Evolutionary conservation across 2,888 invertebrate genomes (phyloP), one percentile per base, ranked within the genome.

Genomic region (Ferrisia virgata): DNA sequence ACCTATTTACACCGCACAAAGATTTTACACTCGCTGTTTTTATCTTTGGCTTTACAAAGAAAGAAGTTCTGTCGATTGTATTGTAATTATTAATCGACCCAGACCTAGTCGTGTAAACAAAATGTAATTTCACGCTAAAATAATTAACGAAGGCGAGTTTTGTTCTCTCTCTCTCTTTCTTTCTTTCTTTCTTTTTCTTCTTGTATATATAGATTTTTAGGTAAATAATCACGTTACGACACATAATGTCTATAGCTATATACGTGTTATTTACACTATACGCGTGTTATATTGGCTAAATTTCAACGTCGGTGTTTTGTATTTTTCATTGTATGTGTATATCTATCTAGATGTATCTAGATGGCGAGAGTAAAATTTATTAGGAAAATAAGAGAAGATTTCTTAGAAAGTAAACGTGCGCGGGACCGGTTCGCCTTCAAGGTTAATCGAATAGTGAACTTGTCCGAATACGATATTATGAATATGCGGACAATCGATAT

Each of bases 391-490:
- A 47, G 53, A 53, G 53, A 53, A 1, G 64, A 64, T 64, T 64
- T 64, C 64, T 64, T 64, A 25, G 64, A 64, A 64, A 64, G 64
- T 64, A 6, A 64, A 64, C 64, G 64, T 28, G 64, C 64, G 28
- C 53, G 28, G 64, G 25, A 64, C 64, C 64, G 64, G 64, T 64
- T 64, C 64, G 15, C 64, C 64, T 64, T 64, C 64, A 64, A 64
- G 64, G 64, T 64, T 28, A 64, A 64, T 64, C 0, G 53, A 53
- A 1, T 64, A 28, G 28, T 64, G 28, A 28, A 64, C 25, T 64
- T 15, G 15, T 25, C 13, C 31, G 64, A 64, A 28, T 64, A 15
- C 28, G 64, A 28, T 64, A 58, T 58, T 39, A 11, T 39, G 39
- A 8, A 39, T 39, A 5, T 39, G 39, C 5, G 3, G 6, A 3